phyloP scores from a whole-genome alignment of 2,888 invertebrate species.

The Heliconius charithonia region DNA sequence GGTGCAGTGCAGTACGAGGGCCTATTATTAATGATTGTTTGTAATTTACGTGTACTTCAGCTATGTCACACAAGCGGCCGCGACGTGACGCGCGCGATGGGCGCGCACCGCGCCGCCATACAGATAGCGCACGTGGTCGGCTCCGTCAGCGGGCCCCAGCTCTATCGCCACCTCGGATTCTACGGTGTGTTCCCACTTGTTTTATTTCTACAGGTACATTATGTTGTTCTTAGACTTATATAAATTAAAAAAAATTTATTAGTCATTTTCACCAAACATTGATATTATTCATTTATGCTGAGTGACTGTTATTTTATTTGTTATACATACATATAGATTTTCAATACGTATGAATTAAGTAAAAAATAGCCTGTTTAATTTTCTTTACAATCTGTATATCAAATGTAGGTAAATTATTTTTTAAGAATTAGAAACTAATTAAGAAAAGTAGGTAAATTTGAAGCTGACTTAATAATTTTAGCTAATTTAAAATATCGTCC shows the following conservation, averaged over 20 bases:
- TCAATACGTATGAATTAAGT: no score
- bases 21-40: not conserved
- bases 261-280: no score
- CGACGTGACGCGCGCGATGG: constrained; percentile 85
- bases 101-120: constrained; percentile 78
- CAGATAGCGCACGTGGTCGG: constrained; percentile 83
- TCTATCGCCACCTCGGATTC: constrained; percentile 87
- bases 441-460: no score
- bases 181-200: constrained; percentile 88
- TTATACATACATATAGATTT: no score
- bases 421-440: no score
- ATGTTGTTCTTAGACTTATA: not conserved
- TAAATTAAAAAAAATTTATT: not conserved
- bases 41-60: constrained; percentile 58
- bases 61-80: constrained; percentile 75
- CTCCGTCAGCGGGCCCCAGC: constrained; percentile 89
- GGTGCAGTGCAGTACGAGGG: not conserved
- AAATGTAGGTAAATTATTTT: no score
- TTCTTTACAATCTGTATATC: no score
- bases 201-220: constrained; percentile 75
- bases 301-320: no score
- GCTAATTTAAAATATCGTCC: not conserved
- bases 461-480: not conserved
- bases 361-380: no score
- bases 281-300: no score